Conservation (phyloP, 2,797 vertebrate species). For the Pagetopsis macropterus region DNA sequence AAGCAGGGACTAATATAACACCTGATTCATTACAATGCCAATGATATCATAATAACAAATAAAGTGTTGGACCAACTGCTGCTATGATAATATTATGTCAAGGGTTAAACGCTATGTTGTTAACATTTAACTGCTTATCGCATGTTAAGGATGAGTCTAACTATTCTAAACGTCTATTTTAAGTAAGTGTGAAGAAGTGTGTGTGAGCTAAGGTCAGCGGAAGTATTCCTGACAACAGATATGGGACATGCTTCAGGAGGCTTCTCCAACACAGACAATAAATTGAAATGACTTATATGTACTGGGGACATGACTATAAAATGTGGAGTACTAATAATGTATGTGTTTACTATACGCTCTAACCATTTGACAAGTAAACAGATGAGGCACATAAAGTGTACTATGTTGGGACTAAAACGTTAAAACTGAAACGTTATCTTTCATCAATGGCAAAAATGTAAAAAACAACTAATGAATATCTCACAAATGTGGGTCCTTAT, state of each 20-base stretch:
- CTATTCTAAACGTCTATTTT: slow-evolving; percentile 23
- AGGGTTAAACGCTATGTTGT: background rate
- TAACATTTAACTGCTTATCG: background rate
- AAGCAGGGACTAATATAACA: background rate
- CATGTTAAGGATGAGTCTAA: background rate
- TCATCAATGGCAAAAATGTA: no score
- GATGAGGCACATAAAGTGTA: no score
- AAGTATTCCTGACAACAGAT: slow-evolving; percentile 13
- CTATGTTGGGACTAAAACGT: no score
- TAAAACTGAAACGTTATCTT: no score
- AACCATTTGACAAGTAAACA: no score
- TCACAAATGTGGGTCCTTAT: background rate
- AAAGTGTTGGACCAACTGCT: no score
- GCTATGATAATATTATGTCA: no score
- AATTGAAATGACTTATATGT: background rate
- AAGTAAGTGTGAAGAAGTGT: slow-evolving; percentile 3
- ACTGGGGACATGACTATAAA: background rate
- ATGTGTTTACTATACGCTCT: no score
- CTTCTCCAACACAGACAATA: background rate
- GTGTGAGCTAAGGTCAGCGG: slow-evolving; percentile 12
- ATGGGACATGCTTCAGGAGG: background rate
- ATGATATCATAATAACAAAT: background rate
- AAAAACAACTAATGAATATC: no score
- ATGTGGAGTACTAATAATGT: no score
- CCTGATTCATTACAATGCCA: background rate